Conservation (phyloP, 2,888 invertebrate genomes). For the Aphidoletes aphidimyza region DNA sequence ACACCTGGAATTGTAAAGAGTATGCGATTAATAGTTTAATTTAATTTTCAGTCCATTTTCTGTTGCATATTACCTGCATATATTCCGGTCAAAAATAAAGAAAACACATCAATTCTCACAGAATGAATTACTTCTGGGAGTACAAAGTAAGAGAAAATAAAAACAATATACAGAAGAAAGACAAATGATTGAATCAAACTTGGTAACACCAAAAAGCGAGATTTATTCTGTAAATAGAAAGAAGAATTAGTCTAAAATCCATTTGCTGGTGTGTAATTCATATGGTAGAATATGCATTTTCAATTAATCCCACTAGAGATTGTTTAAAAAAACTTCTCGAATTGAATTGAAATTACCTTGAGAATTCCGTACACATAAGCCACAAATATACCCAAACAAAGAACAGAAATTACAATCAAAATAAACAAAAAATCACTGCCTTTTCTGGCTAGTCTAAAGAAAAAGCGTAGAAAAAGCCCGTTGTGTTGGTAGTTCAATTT, state of each 20-base stretch:
- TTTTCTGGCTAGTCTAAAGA: too few species aligned
- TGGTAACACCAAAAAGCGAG: slow-evolving; percentile 4
- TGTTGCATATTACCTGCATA: neutral
- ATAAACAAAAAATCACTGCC: too few species aligned
- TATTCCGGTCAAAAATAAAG: neutral
- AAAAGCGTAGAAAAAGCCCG: too few species aligned
- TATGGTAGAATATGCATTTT: neutral
- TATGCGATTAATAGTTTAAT: slow-evolving; percentile 20
- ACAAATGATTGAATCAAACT: slow-evolving; percentile 17
- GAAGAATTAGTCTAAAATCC: neutral
- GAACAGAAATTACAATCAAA: neutral
- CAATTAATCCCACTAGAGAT: neutral
- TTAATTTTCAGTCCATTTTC: neutral
- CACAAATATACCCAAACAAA: slow-evolving; percentile 17
- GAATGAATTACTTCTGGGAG: too few species aligned
- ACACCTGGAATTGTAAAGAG: slow-evolving; percentile 7
- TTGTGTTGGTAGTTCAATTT: too few species aligned
- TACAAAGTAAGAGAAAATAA: neutral
- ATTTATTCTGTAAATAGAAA: neutral
- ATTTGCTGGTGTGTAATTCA: neutral
- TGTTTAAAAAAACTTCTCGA: neutral
- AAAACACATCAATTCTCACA: neutral
- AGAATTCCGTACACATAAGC: slow-evolving; percentile 10
- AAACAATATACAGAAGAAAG: neutral
- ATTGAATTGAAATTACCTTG: slow-evolving; percentile 24